These are phyloP conservation scores for Lota lota DNA, from an alignment of 2,113 vertebrate genomes.

Conservation along the genomic window DNA sequence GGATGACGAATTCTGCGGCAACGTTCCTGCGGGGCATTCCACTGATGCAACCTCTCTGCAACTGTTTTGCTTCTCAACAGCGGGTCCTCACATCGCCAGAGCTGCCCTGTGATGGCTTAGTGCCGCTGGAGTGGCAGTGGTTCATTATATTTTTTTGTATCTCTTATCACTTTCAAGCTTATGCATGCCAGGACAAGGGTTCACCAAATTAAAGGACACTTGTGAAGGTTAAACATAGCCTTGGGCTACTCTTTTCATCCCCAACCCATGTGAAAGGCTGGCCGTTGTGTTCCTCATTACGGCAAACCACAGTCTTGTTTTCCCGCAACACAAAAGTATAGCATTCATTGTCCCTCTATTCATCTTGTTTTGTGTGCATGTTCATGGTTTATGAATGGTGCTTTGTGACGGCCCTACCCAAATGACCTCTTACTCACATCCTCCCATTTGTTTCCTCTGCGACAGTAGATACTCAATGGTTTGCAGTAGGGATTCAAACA, in stretches of 20 bases:
- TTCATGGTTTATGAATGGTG: conserved; percentile 34
- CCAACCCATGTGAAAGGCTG: conserved; percentile 16
- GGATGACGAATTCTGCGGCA: conserved; percentile 69
- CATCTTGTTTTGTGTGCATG: conserved; percentile 6
- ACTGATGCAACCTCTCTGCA: conserved; percentile 68
- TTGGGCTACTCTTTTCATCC: neutral
- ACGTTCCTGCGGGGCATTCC: conserved; percentile 43
- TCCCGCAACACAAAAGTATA: neutral
- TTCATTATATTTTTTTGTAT: conserved; percentile 28
- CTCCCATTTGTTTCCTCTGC: conserved; percentile 41
- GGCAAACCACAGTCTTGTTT: conserved; percentile 13
- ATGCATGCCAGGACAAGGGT: conserved; percentile 17
- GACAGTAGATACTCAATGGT: conserved; percentile 44
- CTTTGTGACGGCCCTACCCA: conserved; percentile 39
- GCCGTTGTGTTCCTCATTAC: conserved; percentile 21
- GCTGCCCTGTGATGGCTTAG: conserved; percentile 16
- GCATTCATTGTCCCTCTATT: conserved; percentile 25
- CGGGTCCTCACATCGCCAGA: conserved; percentile 49
- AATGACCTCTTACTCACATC: conserved; percentile 51
- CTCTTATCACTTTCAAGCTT: conserved; percentile 32
- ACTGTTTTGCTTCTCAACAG: conserved; percentile 63
- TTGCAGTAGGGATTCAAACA: conserved; percentile 19
- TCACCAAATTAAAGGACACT: conserved; percentile 45
- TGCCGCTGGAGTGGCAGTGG: conserved; percentile 28
- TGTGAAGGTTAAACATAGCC: conserved; percentile 55